These are phyloP conservation scores for Scaptomyza parva DNA, from an alignment of 2,888 invertebrate species.

Conservation along the genomic window DNA sequence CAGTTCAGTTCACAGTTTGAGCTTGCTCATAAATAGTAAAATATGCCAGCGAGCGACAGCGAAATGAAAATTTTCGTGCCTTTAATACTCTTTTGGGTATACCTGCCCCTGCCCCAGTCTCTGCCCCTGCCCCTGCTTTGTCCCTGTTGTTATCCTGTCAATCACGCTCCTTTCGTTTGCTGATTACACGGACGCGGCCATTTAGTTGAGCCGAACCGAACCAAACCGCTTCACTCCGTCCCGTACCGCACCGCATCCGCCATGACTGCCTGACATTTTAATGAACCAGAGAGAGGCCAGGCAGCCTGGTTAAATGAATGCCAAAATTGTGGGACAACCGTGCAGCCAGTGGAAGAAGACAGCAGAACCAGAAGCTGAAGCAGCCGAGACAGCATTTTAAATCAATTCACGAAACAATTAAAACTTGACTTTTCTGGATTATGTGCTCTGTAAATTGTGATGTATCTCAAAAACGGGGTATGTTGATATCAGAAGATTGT, in stretches of 20 bases:
- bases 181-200: conserved; percentile 68
- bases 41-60: conserved; percentile 53
- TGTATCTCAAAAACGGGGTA: background rate
- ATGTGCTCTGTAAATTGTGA: background rate
- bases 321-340: conserved; percentile 11
- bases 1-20: conserved; percentile 6
- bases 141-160: conserved; percentile 49
- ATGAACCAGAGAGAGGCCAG: conserved; percentile 51
- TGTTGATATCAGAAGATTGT: too few relatives aligned
- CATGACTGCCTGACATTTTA: conserved; percentile 61
- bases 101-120: background rate
- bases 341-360: conserved; percentile 1
- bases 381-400: conserved; percentile 56
- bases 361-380: background rate
- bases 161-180: conserved; percentile 61
- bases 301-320: conserved; percentile 51
- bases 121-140: background rate
- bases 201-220: conserved; percentile 43
- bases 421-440: conserved; percentile 58
- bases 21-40: conserved; percentile 66
- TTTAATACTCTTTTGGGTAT: conserved; percentile 44
- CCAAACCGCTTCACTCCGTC: background rate
- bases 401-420: conserved; percentile 74
- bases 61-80: conserved; percentile 48
- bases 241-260: background rate